phyloP scores from a whole-genome alignment of 2,888 invertebrate genomes.

The Hemistola chrysoprasaria region DNA sequence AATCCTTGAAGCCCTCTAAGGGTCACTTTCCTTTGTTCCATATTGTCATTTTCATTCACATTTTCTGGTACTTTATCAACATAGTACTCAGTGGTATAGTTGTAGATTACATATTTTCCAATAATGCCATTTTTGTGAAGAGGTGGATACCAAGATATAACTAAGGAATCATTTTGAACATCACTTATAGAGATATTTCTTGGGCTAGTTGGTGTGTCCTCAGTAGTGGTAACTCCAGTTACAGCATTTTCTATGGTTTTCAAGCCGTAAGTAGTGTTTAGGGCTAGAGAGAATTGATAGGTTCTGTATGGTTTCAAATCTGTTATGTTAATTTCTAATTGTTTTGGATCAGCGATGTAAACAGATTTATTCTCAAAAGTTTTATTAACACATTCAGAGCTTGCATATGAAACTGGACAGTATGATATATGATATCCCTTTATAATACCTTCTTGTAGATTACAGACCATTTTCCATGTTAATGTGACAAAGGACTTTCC shows the following conservation, averaged over 20 bases:
- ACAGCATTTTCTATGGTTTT: conserved; percentile 75
- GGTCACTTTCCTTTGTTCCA: conserved; percentile 44
- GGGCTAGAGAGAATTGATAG: conserved; percentile 87
- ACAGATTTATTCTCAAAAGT: conserved; percentile 49
- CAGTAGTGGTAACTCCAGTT: conserved; percentile 85
- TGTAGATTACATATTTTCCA: conserved; percentile 84
- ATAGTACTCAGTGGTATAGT: conserved; percentile 58
- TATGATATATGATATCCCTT: conserved; percentile 89
- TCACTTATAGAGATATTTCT: conserved; percentile 81
- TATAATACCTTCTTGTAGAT: conserved; percentile 86
- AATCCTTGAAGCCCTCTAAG: conserved; percentile 79
- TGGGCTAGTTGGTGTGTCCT: conserved; percentile 84
- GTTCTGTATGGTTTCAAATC: conserved; percentile 88
- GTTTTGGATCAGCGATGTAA: conserved; percentile 67
- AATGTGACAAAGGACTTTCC: conserved; percentile 74
- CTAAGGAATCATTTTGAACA: conserved; percentile 84
- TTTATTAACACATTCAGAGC: conserved; percentile 77
- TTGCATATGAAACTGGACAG: conserved; percentile 83
- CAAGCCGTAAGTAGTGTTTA: conserved; percentile 72
- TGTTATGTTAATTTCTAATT: conserved; percentile 80
- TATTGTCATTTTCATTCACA: conserved; percentile 44
- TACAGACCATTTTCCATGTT: conserved; percentile 90
- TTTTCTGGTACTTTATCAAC: conserved; percentile 40
- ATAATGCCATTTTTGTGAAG: conserved; percentile 87
- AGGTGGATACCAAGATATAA: conserved; percentile 87